Base-by-base conservation (phyloP, 1,140 invertebrate species). In the Lepidostoma basale region DNA sequence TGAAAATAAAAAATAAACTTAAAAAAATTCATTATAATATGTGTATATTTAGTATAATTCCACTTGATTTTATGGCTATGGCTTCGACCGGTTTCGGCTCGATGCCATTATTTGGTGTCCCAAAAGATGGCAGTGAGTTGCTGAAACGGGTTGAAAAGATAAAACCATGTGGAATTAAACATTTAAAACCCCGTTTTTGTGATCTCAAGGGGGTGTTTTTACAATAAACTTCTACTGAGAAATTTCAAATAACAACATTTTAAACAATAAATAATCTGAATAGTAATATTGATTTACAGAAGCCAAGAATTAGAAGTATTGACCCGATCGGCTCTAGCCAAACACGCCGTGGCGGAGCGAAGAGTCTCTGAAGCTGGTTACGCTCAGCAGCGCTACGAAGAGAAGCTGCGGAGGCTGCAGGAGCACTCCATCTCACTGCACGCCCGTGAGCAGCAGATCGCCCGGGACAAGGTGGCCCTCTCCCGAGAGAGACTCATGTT, bases 391-490 rank as follows among this genome's bases (percentile, higher is more conserved):
- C 81, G 78, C 64, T 83, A 81, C 62, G 82, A 83, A 66, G 82
- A 83, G 14, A 76, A 79, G 45, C 79, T 83, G 44, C 74, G 77
- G 25, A 74, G 77, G 33, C 76, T 83, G 28, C 82, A 83, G 72
- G 82, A 83, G 65, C 80, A 83, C 23, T 77, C 78, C 0, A 76
- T 83, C 0, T 82, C 81, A 5, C 60, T 83, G 3, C 82, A 82
- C 49, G 54, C 74, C 3, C 77, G 82, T 65, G 82, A 83, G 44
- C 82, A 83, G 64, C 78, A 83, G 66, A 81, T 83, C n/a, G 80
- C 82, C 0, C 81, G 74, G 68, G 82, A 83, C 52, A 83, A 83
- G 68, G 77, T 83, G 0, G 74, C 77, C 8, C 67, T 83, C 5
- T 83, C 82, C 0, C 76, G 80, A 25, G 82, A 83, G 44, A 77